A percentile compares a stretch with the other conserved stretches of the same genome.
phyloP scores from a whole-genome alignment of 2,113 vertebrate species.

The Panthera uncia region DNA sequence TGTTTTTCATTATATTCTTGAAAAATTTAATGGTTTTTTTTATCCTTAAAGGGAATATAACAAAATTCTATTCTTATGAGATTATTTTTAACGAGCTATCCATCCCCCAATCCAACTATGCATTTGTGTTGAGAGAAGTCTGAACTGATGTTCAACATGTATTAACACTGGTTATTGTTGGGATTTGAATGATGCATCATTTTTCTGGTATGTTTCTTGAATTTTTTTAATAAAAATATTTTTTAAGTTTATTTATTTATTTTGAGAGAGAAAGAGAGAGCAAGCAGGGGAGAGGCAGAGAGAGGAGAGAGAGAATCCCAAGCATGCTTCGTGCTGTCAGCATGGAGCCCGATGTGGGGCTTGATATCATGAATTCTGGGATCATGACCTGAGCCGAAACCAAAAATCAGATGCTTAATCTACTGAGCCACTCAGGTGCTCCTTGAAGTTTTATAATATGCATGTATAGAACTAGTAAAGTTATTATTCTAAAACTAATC shows the following conservation, averaged over 20 bases:
- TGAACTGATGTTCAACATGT: neutral
- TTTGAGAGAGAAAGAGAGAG: no score
- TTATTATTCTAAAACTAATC: slow-evolving; percentile 38
- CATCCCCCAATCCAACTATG: neutral
- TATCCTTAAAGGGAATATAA: neutral
- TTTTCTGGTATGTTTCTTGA: neutral
- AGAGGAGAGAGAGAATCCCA: no score
- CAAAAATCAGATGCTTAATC: no score
- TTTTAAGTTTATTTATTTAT: no score
- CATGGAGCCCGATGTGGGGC: no score
- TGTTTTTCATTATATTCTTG: neutral
- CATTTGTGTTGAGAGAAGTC: neutral
- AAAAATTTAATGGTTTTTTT: neutral
- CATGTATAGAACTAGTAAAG: neutral
- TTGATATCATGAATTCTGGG: no score
- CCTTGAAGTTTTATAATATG: slow-evolving; percentile 10
- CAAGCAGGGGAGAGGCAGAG: no score
- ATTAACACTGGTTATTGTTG: neutral
- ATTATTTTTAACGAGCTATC: neutral
- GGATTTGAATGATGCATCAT: neutral
- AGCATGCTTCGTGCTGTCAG: no score
- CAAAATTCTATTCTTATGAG: neutral
- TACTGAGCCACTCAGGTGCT: no score
- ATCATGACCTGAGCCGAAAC: no score
- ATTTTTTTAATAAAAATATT: neutral